These are phyloP conservation scores for Trachops cirrhosus DNA, from an alignment of 2,797 vertebrate genomes.

Conservation along the genomic window DNA sequence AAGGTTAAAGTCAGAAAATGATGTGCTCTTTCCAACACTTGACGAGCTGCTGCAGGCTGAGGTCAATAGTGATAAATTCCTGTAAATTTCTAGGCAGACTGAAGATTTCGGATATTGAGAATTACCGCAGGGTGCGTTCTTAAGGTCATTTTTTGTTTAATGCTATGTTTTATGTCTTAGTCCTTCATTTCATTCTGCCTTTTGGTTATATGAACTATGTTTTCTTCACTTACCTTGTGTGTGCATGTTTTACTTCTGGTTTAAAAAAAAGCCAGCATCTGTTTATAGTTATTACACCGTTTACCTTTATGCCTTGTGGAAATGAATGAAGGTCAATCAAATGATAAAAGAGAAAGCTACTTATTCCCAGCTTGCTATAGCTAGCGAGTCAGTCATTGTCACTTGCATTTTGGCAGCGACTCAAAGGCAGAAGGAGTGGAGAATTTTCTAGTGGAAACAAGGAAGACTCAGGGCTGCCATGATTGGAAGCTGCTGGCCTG, in stretches of 20 bases:
- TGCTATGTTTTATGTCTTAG: constrained; percentile 21
- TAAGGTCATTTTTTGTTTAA: constrained; percentile 47
- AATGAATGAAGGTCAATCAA: neutral
- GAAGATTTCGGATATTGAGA: neutral
- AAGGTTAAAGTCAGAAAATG: constrained; percentile 39
- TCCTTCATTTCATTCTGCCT: constrained; percentile 13
- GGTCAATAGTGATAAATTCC: constrained; percentile 6
- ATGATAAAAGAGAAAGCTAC: neutral
- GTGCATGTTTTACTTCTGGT: neutral
- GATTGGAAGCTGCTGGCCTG: rapidly evolving
- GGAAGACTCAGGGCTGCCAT: rapidly evolving
- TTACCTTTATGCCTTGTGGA: neutral
- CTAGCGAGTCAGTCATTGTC: neutral
- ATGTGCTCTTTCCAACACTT: constrained; percentile 10
- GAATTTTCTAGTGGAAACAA: neutral
- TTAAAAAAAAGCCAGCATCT: neutral
- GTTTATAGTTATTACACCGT: neutral
- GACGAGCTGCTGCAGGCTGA: neutral
- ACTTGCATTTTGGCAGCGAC: neutral
- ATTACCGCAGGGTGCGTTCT: neutral
- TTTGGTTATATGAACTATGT: neutral
- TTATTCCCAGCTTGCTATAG: neutral
- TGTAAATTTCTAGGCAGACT: neutral
- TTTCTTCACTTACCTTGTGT: neutral
- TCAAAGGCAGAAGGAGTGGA: too few relatives aligned